These are phyloP conservation scores for Hypanus sabinus DNA, from an alignment of 2,113 vertebrate species.

Conservation along the genomic window DNA sequence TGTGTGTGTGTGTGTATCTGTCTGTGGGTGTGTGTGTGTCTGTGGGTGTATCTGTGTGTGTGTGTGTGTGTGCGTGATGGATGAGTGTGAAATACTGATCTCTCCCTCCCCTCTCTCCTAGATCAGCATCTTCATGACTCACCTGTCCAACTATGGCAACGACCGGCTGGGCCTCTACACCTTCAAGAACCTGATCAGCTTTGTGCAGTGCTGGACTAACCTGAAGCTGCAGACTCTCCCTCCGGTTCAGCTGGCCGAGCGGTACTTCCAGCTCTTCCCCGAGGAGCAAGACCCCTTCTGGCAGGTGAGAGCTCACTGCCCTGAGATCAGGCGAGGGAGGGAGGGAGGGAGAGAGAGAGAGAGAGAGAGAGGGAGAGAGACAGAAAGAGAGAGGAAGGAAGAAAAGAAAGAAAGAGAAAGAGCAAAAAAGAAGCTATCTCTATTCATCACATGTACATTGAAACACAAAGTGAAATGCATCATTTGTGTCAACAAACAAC, in stretches of 20 bases:
- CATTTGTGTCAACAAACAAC: too few relatives aligned
- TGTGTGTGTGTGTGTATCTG: too few relatives aligned
- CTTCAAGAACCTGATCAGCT: constrained; percentile 84
- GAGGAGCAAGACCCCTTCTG: constrained; percentile 92
- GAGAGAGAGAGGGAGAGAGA: too few relatives aligned
- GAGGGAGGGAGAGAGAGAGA: too few relatives aligned
- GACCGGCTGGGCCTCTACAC: constrained; percentile 93
- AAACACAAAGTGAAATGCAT: too few relatives aligned
- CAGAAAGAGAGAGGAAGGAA: too few relatives aligned
- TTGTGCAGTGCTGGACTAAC: constrained; percentile 90
- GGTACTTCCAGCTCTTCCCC: constrained; percentile 93
- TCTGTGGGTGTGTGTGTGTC: too few relatives aligned
- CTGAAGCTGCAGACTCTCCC: constrained; percentile 87
- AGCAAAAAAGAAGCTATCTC: too few relatives aligned
- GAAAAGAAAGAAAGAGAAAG: too few relatives aligned
- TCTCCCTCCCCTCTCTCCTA: constrained; percentile 42
- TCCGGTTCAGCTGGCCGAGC: constrained; percentile 82
- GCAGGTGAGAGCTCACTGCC: constrained; percentile 64
- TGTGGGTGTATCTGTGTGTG: too few relatives aligned
- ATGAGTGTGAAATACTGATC: neutral
- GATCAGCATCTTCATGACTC: constrained; percentile 99
- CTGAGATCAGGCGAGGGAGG: neutral
- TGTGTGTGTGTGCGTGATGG: too few relatives aligned
- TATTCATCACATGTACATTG: too few relatives aligned
- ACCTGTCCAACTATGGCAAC: constrained; percentile 93